Base-by-base conservation (phyloP, 1,140 invertebrate species). In the Paracyclopina nana region DNA sequence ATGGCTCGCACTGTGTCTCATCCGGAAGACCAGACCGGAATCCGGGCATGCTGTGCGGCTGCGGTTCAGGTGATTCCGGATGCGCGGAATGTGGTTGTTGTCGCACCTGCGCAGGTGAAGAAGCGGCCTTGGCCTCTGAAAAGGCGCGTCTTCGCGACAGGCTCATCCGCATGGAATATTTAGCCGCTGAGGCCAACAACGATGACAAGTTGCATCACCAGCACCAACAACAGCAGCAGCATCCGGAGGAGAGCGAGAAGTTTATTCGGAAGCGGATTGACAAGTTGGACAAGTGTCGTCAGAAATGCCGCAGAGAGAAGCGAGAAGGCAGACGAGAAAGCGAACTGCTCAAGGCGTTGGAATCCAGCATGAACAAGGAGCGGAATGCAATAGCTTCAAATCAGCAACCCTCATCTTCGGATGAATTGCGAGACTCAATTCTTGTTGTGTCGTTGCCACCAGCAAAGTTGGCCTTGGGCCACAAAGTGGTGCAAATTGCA, bases 1-100 rank as follows among this genome's bases (percentile, higher is more conserved):
- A 88, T 60, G 82, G 82, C 42, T 76, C 78, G 46, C 77, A 76
- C 31, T 94, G 88, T 63, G 71, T 86, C 24, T 82, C 78, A 50
- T 77, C 78, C 45, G 70, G 77, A 43, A 69, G 77, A 57, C 76
- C 82, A 1, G 79, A 84, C 58, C 4, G 49, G 51, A 55, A 57
- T 58, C 30, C 42, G 16, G 18, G 48, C 30, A 18, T 85, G 57
- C 79, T 82, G 59, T 97, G 91, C 68, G 86, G 84, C 1, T 96
- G 91, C 71, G 90, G 90, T 12, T 80, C 83, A 60, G 90, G 88
- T 12, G 90, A 95, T 61, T 81, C 84, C 31, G 87, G 90, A 0
- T 96, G 91, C 61, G 72, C 78, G 1, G 76, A 82, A 56, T 97
- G 92, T 65, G 88, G 90, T 1, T 79, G 82, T 27, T 97, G 92